Evolutionary conservation across 1,140 invertebrate species (phyloP).

Genomic region (Anastrepha obliqua): DNA sequence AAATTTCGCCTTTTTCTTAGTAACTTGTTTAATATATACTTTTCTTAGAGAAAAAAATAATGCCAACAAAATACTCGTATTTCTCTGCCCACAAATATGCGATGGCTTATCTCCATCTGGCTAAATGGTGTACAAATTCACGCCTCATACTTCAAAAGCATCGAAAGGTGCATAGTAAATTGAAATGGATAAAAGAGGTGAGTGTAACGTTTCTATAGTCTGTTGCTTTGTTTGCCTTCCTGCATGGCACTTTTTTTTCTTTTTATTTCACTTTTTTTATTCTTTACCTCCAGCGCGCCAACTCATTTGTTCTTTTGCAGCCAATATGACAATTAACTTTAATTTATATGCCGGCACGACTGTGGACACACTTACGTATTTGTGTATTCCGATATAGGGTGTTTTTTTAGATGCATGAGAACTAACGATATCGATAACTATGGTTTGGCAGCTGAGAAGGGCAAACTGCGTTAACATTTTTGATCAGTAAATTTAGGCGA

Average conservation of each 20-base stretch:
- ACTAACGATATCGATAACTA: too few species aligned
- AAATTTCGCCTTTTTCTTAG: too few species aligned
- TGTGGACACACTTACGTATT: not conserved
- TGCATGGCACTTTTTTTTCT: not conserved
- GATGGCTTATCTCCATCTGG: not conserved
- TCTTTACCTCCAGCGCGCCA: not conserved
- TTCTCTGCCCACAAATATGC: not conserved
- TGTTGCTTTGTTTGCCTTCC: not conserved
- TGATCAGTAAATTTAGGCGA: too few species aligned
- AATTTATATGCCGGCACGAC: not conserved
- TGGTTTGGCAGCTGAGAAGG: too few species aligned
- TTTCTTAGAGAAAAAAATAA: too few species aligned
- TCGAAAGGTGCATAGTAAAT: not conserved
- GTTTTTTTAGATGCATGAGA: too few species aligned
- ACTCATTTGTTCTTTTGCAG: not conserved
- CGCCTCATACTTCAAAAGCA: not conserved
- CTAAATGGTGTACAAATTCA: slow-evolving; percentile 18
- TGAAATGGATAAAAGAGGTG: not conserved
- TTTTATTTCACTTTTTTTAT: not conserved
- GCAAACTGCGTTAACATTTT: too few species aligned
- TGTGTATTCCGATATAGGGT: too few species aligned
- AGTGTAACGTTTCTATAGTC: not conserved
- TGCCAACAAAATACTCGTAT: too few species aligned
- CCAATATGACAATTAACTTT: not conserved
- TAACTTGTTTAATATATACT: too few species aligned